Conservation (phyloP, 2,113 vertebrate species). For the Erythrocercus mccallii region DNA sequence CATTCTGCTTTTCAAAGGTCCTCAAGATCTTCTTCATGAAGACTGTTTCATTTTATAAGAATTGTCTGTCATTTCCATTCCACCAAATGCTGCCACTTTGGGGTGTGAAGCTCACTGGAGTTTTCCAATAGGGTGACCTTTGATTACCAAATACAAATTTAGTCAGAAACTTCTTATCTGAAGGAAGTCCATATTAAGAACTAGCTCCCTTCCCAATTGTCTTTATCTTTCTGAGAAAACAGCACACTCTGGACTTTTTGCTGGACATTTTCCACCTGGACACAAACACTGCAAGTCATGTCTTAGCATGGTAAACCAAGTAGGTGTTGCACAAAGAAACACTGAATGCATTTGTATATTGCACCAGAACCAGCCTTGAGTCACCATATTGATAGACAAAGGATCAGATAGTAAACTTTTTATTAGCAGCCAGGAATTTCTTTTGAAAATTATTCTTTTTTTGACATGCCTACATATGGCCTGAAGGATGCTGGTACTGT, state of each 20-base stretch:
- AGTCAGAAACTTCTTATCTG: neutral
- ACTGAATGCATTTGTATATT: neutral
- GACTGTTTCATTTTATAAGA: neutral
- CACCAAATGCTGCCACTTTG: neutral
- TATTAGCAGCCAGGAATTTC: conserved; percentile 29
- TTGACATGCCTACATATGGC: conserved; percentile 51
- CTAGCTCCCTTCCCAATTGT: neutral
- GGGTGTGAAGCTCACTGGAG: neutral
- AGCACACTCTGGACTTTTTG: neutral
- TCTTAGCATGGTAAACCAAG: neutral
- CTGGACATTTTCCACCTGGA: neutral
- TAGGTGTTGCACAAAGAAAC: neutral
- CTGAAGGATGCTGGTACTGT: conserved; percentile 52
- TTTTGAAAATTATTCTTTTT: conserved; percentile 14
- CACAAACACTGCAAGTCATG: neutral
- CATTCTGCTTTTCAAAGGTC: neutral
- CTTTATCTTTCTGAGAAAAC: neutral
- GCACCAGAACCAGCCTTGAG: neutral
- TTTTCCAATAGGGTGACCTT: neutral
- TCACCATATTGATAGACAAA: conserved; percentile 4
- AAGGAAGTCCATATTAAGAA: neutral
- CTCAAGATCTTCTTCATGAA: neutral
- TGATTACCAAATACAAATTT: neutral
- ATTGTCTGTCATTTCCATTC: neutral
- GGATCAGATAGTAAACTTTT: conserved; percentile 15